A percentile compares a stretch with the other conserved stretches of the same genome.
These are phyloP conservation scores for Thymelicus sylvestris DNA, from an alignment of 2,888 invertebrate genomes.

Conservation along the genomic window DNA sequence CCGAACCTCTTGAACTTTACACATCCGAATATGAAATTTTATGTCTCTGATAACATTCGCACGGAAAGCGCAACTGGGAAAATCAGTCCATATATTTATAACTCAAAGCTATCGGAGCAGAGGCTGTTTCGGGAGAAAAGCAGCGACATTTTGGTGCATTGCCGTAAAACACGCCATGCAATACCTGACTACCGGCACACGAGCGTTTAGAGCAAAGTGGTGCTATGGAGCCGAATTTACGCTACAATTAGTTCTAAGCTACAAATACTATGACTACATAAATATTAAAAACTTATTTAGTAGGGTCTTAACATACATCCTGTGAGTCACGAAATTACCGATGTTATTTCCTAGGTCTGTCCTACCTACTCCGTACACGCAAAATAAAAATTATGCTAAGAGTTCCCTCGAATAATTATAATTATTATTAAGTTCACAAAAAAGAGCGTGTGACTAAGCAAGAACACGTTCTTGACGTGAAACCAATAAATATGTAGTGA, in stretches of 20 bases:
- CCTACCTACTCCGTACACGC: background rate
- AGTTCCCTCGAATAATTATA: background rate
- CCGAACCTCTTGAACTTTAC: slow-evolving; percentile 9
- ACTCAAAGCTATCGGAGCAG: slow-evolving; percentile 25
- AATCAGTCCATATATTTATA: slow-evolving; percentile 36
- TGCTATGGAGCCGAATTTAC: slow-evolving; percentile 77
- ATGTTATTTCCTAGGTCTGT: background rate
- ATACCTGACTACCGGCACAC: slow-evolving; percentile 60
- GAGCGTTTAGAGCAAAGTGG: slow-evolving; percentile 80
- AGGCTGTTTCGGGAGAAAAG: slow-evolving; percentile 45
- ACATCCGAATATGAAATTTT: slow-evolving; percentile 1
- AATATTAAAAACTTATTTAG: slow-evolving; percentile 19
- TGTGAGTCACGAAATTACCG: background rate
- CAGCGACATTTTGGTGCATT: slow-evolving; percentile 46
- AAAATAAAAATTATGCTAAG: slow-evolving; percentile 5
- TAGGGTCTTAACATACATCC: slow-evolving; percentile 11
- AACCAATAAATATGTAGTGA: slow-evolving; percentile 21
- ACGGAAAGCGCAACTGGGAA: slow-evolving; percentile 40
- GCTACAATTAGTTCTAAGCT: slow-evolving; percentile 51
- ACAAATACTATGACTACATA: slow-evolving; percentile 40
- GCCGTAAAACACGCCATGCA: slow-evolving; percentile 58
- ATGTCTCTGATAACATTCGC: background rate
- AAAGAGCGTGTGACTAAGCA: slow-evolving; percentile 15
- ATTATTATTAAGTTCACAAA: slow-evolving; percentile 6
- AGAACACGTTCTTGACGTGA: slow-evolving; percentile 16